Evolutionary conservation across 2,797 vertebrate species (phyloP).

Genomic region (Prunella strophiata): DNA sequence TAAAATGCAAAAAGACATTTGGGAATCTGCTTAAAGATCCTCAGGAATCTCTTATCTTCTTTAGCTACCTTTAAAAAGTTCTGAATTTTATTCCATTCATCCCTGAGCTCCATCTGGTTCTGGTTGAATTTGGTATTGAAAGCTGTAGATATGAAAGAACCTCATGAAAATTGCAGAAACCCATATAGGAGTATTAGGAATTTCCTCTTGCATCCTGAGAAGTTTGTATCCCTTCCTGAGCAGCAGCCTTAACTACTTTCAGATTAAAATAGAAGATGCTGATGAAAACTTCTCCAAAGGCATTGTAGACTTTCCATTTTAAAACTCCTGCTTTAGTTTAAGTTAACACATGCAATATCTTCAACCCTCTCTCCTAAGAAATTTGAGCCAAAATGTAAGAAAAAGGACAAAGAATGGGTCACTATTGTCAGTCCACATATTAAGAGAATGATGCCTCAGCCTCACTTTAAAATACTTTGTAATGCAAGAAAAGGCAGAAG

Average conservation of each 20-base stretch:
- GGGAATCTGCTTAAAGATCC: not conserved
- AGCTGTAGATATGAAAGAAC: not conserved
- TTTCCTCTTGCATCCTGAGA: not conserved
- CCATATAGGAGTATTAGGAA: not conserved
- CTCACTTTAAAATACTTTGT: not conserved
- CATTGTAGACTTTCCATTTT: not conserved
- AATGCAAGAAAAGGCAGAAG: not conserved
- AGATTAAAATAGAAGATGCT: not conserved
- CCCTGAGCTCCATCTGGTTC: not conserved
- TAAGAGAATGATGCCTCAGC: not conserved
- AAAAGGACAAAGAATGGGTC: not conserved
- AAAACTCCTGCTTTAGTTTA: not conserved
- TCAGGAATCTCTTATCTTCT: not conserved
- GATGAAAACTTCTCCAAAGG: not conserved
- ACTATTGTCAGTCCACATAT: not conserved
- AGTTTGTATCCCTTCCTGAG: not conserved
- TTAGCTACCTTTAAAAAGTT: not conserved
- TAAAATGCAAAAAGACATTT: not conserved
- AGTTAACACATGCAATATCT: not conserved
- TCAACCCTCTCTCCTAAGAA: not conserved
- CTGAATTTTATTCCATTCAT: not conserved
- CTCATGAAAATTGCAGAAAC: not conserved
- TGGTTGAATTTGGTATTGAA: not conserved
- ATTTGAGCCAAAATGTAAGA: not conserved
- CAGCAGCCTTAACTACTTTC: not conserved